These are phyloP conservation scores for Hippoglossus stenolepis DNA, from an alignment of 2,113 vertebrate genomes.

Conservation along the genomic window DNA sequence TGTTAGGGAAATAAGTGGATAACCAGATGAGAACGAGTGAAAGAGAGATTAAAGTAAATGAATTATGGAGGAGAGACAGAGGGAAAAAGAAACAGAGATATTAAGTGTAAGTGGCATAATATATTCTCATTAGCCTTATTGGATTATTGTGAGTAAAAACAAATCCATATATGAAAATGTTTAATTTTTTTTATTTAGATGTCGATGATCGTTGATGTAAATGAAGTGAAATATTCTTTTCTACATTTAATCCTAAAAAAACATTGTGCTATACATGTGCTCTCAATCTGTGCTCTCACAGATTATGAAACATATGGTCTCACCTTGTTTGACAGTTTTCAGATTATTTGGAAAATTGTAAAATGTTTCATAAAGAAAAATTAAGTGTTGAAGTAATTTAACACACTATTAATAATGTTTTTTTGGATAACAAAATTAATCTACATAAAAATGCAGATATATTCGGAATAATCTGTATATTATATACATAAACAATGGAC, in stretches of 20 bases:
- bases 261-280: neutral
- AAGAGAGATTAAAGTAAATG: conserved; percentile 43
- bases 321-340: no score
- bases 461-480: neutral
- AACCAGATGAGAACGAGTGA: conserved; percentile 64
- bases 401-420: no score
- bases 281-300: no score
- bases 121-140: neutral
- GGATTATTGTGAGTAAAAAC: neutral
- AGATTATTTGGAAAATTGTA: no score
- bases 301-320: no score
- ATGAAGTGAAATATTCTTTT: neutral
- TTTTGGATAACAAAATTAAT: no score
- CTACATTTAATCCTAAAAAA: neutral
- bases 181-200: neutral
- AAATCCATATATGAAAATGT: neutral
- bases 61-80: conserved; percentile 32
- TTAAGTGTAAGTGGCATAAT: conserved; percentile 2
- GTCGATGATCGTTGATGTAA: neutral
- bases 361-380: no score
- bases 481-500: neutral
- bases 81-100: neutral
- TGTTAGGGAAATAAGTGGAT: conserved; percentile 74
- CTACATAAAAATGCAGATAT: no score
- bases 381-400: no score